Evolutionary conservation across 2,797 vertebrate species (phyloP).

Genomic region (Harpagifer antarcticus): DNA sequence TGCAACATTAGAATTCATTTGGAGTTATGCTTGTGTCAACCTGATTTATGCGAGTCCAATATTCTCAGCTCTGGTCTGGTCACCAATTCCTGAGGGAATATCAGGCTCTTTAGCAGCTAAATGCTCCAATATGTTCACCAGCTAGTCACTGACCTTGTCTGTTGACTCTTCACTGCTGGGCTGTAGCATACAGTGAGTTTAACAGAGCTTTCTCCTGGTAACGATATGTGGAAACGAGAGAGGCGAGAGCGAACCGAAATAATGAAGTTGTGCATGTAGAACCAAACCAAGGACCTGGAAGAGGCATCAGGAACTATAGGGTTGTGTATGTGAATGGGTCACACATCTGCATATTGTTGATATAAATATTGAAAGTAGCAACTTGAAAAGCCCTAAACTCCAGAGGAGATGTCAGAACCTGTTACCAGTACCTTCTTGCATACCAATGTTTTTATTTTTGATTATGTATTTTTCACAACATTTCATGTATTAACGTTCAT

Average conservation of each 20-base stretch:
- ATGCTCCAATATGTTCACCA: conserved; percentile 6
- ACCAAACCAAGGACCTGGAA: neutral
- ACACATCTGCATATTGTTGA: neutral
- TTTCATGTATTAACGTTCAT: neutral
- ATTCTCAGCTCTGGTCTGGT: conserved; percentile 7
- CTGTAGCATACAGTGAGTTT: neutral
- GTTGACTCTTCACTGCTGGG: neutral
- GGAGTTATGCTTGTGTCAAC: neutral
- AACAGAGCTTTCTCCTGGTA: neutral
- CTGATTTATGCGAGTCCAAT: conserved; percentile 36
- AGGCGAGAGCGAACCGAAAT: neutral
- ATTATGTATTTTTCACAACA: neutral
- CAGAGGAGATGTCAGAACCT: neutral
- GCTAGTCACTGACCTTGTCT: neutral
- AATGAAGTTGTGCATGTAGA: neutral
- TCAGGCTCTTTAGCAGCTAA: conserved; percentile 12
- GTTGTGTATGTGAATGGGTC: neutral
- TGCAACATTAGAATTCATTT: conserved; percentile 16
- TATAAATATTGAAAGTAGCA: neutral
- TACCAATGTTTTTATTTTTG: neutral
- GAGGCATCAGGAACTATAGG: neutral
- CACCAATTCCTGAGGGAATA: conserved; percentile 22
- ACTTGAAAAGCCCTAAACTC: neutral
- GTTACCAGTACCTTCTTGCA: too few relatives aligned
- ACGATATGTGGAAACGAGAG: neutral